A percentile compares a stretch with the other conserved stretches of the same genome.
phyloP scores from a whole-genome alignment of 2,797 vertebrate genomes.

The Pogoniulus pusillus region DNA sequence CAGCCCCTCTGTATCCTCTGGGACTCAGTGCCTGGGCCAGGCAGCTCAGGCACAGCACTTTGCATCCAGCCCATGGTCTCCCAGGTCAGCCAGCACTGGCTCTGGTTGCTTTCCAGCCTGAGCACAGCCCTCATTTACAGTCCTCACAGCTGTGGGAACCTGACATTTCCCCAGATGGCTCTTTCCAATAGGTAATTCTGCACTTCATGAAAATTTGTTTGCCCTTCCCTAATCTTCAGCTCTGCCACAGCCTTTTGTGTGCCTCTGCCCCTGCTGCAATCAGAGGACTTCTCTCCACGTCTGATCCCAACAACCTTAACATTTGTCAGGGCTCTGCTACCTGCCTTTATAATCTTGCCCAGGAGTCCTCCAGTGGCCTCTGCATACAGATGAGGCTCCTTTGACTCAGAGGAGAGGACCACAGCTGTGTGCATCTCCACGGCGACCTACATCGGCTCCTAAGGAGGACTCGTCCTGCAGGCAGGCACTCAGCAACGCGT shows the following conservation, averaged over 20 bases:
- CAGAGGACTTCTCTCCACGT: background rate
- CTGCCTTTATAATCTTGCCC: background rate
- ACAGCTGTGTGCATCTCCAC: background rate
- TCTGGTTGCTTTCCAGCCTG: background rate
- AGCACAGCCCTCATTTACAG: background rate
- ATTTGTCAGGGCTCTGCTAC: constrained; percentile 18
- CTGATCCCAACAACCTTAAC: background rate
- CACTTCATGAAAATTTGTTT: constrained; percentile 40
- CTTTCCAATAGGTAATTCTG: background rate
- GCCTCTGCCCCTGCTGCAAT: background rate
- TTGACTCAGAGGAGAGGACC: background rate
- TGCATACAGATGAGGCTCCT: constrained; percentile 15
- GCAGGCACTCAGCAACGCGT: background rate
- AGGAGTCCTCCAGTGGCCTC: background rate
- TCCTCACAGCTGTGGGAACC: background rate
- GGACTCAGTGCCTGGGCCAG: background rate
- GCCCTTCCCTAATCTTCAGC: constrained; percentile 1
- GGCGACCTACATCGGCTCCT: background rate
- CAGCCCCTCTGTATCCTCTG: too few relatives aligned
- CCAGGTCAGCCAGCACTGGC: background rate
- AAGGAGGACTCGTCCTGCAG: background rate
- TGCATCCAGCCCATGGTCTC: background rate
- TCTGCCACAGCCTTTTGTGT: background rate
- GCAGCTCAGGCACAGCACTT: background rate
- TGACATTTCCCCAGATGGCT: background rate